Percentiles rank a stretch among this genome's conserved stretches.
These are phyloP conservation scores for Bugulina stolonifera DNA, from an alignment of 2,888 invertebrate genomes.

Conservation along the genomic window DNA sequence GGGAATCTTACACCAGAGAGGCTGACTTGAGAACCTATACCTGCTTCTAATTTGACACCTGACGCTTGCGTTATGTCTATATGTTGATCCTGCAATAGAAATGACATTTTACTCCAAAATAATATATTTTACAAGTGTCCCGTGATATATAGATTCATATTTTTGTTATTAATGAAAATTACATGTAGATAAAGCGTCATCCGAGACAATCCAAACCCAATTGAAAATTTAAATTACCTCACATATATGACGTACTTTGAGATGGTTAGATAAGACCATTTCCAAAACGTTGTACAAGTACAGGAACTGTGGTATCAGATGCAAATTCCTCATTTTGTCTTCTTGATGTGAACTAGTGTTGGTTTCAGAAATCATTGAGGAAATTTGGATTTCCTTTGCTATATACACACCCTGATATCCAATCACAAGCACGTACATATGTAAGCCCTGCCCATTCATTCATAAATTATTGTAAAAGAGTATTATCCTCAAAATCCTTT, in stretches of 20 bases:
- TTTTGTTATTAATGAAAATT: no score
- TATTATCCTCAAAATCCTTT: background rate
- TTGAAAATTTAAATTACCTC: no score
- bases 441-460: constrained; percentile 16
- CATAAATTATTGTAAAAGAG: background rate
- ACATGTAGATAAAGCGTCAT: no score
- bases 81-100: constrained; percentile 9
- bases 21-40: background rate
- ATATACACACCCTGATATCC: no score
- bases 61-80: constrained; percentile 17
- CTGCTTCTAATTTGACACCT: background rate
- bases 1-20: background rate
- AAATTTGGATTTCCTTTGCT: no score
- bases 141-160: no score
- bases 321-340: constrained; percentile 1
- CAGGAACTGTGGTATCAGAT: background rate
- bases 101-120: no score
- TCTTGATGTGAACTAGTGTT: background rate
- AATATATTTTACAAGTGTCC: no score
- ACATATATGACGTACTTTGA: constrained; percentile 19
- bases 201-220: no score
- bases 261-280: background rate
- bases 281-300: background rate
- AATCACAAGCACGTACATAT: background rate
- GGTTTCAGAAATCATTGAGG: no score